Conservation (phyloP, 2,797 vertebrate species). For the Labeo calbasu region DNA sequence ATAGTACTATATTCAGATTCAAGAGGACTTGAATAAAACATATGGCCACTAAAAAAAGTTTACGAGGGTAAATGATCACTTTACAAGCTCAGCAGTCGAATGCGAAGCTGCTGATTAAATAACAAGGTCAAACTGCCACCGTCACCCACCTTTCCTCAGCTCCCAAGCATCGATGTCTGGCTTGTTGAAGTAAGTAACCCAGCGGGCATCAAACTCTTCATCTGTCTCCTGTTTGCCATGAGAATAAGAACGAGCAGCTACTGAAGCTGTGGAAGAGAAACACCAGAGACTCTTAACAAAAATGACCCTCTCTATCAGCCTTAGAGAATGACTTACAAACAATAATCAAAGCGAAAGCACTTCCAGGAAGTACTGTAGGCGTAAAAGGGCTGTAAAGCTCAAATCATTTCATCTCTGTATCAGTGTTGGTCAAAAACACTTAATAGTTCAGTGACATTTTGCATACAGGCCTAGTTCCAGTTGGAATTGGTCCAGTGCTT, state of each 20-base stretch:
- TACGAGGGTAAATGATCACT: not conserved
- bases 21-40: not conserved
- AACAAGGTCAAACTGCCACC: not conserved
- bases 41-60: not conserved
- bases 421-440: not conserved
- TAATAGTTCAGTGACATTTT: constrained; percentile 14
- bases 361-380: not conserved
- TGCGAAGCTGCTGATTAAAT: not conserved
- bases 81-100: not conserved
- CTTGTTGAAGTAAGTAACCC: constrained; percentile 97
- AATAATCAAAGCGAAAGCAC: not conserved
- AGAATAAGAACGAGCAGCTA: constrained; percentile 87
- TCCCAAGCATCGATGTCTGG: constrained; percentile 97
- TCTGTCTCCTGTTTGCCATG: constrained; percentile 92
- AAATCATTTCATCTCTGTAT: not conserved
- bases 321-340: not conserved
- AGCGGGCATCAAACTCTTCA: constrained; percentile 97
- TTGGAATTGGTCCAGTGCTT: constrained; percentile 56
- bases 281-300: not conserved
- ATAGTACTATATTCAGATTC: not conserved
- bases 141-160: constrained; percentile 88
- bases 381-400: not conserved
- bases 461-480: constrained; percentile 9
- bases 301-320: not conserved
- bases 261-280: constrained; percentile 66